Percentiles rank a stretch among this genome's conserved stretches.
Evolutionary conservation across 2,797 vertebrate species (phyloP).

Genomic region (Stomatorhinus walkeri): DNA sequence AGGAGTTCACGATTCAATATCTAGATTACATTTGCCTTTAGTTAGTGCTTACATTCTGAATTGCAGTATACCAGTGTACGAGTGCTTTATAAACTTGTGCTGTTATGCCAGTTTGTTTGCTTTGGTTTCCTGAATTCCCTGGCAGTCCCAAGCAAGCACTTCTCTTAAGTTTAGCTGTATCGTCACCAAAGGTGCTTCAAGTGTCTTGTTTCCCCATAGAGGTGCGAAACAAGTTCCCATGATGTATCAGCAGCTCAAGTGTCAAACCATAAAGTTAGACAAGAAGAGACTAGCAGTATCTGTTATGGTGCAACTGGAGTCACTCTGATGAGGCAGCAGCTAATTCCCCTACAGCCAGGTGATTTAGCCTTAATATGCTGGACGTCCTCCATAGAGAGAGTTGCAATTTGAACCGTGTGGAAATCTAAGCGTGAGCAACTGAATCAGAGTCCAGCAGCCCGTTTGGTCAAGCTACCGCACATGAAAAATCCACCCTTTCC

Average conservation of each 20-base stretch:
- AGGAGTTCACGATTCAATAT: not conserved
- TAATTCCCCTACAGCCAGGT: not conserved
- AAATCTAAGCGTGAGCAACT: not conserved
- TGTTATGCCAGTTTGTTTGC: not conserved
- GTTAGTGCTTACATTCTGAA: not conserved
- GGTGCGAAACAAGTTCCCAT: constrained; percentile 46
- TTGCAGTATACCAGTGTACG: not conserved
- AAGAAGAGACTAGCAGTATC: constrained; percentile 33
- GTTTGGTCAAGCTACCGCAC: not conserved
- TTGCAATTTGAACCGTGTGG: not conserved
- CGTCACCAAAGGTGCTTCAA: constrained; percentile 24
- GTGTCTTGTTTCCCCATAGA: constrained; percentile 19
- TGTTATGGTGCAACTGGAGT: constrained; percentile 46
- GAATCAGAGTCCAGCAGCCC: not conserved
- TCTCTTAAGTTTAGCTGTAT: not conserved
- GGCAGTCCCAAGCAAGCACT: not conserved
- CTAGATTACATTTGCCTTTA: not conserved
- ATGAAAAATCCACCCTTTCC: not conserved
- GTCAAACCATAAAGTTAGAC: constrained; percentile 43
- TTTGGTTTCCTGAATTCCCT: not conserved
- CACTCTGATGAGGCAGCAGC: constrained; percentile 27
- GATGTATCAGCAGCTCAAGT: constrained; percentile 48
- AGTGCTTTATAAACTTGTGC: not conserved
- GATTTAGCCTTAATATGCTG: not conserved
- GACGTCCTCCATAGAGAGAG: not conserved